Evolutionary conservation across 2,797 vertebrate species (phyloP).

Genomic region (Coendou prehensilis): DNA sequence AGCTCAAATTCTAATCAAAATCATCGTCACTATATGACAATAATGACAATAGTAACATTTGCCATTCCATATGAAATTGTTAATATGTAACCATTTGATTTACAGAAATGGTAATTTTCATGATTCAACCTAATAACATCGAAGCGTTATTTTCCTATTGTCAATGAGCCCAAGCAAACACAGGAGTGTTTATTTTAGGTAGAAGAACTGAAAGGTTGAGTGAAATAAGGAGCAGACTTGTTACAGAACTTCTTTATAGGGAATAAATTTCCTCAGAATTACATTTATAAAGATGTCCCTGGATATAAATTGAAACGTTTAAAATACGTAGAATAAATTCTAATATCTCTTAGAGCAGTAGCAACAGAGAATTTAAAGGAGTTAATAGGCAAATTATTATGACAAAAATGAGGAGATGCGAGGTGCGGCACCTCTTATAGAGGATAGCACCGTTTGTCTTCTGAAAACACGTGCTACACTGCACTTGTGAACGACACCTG

Average conservation of each 20-base stretch:
- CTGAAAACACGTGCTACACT: accelerated
- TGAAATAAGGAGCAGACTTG: not conserved
- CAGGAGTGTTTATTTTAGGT: not conserved
- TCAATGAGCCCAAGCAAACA: not conserved
- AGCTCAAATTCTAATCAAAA: constrained; percentile 34
- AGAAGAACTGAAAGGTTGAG: not conserved
- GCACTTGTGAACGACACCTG: not conserved
- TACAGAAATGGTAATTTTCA: not conserved
- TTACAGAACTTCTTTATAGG: not conserved
- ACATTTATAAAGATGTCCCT: not conserved
- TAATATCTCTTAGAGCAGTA: not conserved
- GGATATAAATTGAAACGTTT: not conserved
- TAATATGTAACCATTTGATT: not conserved
- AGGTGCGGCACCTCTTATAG: not conserved
- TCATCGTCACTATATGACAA: not conserved
- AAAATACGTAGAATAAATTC: not conserved
- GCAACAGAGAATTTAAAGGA: not conserved
- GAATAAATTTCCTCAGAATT: not conserved
- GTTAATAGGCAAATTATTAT: not conserved
- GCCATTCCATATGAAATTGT: not conserved
- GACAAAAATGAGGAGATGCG: not conserved
- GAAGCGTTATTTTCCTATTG: not conserved
- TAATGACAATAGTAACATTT: not conserved
- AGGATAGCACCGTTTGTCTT: not conserved
- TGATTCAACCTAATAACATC: not conserved